Base-by-base conservation (phyloP, 2,888 invertebrate genomes). In the Scelioninae gen. 2 region DNA sequence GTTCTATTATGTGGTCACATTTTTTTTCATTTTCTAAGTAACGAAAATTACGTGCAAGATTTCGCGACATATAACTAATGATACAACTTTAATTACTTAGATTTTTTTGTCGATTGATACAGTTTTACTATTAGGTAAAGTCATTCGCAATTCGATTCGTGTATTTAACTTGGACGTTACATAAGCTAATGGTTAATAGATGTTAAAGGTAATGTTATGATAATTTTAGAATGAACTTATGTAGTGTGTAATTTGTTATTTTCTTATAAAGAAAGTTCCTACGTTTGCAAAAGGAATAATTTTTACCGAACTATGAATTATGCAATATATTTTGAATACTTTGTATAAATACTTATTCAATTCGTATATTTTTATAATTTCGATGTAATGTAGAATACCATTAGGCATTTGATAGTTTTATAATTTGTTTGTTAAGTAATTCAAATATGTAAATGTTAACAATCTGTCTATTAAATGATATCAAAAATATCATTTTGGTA, bases 161-260 rank as follows among this genome's bases (percentile, higher is more conserved):
- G 18, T n/a, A 15, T 35, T 53, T 33, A 35, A 9, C 13, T 2
- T 3, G 11, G 16, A 22, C 50, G 43, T 68, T 60, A 53, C 31
- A 43, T 68, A 60, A 60, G 58, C 28, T 45, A 37, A 60, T 68
- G 50, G 50, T 15, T 33, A 68, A 52, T 37, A 35, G 57, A 52
- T 58, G 57, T 58, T 50, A 64, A 67, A 67, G 50, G 48, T 53
- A 67, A 53, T 11, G 41, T 28, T 37, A 64, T 55, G 53, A 55
- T 67, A 58, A 67, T 67, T 28, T 35, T 31, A 13, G 50, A 67
- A 43, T 67, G 41, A 55, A 50, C 41, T 58, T 50, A 31, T 19
- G 41, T 15, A 0, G 22, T 9, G 35, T 18, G 33, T 33, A 58
- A 58, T 67, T 58, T 58, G 67, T 58, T 67, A 15, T 50, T 50